Percentiles rank a stretch among this genome's conserved stretches.
Evolutionary conservation across 2,888 invertebrate genomes (phyloP).

Genomic region (Limnephilus auricula): DNA sequence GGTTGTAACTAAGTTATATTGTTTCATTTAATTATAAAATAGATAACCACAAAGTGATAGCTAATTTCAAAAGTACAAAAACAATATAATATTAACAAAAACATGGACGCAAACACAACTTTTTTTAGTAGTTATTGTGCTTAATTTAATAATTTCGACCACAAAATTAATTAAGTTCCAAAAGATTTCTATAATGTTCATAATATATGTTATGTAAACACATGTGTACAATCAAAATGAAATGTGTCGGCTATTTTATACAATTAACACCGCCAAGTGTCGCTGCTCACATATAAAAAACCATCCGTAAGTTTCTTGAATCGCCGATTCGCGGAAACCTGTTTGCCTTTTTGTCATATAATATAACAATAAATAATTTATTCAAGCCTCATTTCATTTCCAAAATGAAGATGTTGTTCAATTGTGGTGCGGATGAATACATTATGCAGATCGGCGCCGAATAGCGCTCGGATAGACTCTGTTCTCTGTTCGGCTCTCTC

Average conservation of each 20-base stretch:
- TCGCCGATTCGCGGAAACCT: background rate
- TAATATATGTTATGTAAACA: too few relatives aligned
- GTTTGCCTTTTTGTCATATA: background rate
- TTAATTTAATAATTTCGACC: too few relatives aligned
- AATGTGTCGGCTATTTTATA: background rate
- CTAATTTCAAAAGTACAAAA: too few relatives aligned
- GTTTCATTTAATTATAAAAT: too few relatives aligned
- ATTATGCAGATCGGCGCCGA: slow-evolving; percentile 30
- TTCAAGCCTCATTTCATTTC: slow-evolving; percentile 32
- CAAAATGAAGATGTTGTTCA: slow-evolving; percentile 47
- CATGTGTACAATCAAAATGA: background rate
- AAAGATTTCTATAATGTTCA: too few relatives aligned
- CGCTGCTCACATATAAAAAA: background rate
- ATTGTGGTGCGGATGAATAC: slow-evolving; percentile 29
- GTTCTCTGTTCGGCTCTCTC: background rate
- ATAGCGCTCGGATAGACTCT: background rate
- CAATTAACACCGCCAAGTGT: background rate
- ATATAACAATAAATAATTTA: slow-evolving; percentile 19
- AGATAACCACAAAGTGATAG: too few relatives aligned
- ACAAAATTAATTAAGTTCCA: too few relatives aligned
- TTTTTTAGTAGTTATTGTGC: too few relatives aligned
- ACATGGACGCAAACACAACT: too few relatives aligned
- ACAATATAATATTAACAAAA: too few relatives aligned
- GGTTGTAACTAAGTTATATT: too few relatives aligned
- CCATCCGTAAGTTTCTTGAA: background rate